phyloP scores from a whole-genome alignment of 2,888 invertebrate genomes.

The Sinelater perroti region DNA sequence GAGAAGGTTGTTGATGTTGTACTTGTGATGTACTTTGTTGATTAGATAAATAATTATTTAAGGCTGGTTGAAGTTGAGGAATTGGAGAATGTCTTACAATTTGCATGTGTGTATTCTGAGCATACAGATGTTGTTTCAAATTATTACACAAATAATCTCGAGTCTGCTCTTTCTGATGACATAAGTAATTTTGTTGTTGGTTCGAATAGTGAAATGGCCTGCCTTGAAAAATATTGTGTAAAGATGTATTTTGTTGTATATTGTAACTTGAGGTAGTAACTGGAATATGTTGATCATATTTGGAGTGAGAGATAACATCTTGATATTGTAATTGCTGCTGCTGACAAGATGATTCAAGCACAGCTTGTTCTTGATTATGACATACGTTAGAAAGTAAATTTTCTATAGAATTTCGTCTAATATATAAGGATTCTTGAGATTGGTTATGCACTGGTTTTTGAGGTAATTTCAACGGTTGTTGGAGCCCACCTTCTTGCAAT shows the following conservation, averaged over 20 bases:
- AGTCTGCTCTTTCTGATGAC: conserved; percentile 16
- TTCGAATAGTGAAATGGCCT: conserved; percentile 16
- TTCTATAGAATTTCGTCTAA: conserved; percentile 52
- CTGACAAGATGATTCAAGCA: background rate
- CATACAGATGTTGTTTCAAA: no score
- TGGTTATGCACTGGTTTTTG: background rate
- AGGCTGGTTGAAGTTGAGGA: conserved; percentile 30
- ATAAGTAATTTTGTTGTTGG: conserved; percentile 12
- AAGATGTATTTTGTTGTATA: conserved; percentile 8
- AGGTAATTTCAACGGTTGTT: background rate
- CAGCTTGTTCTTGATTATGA: conserved; percentile 1
- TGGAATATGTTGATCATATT: conserved; percentile 14
- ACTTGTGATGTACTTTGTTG: conserved; percentile 41
- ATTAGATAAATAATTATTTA: conserved; percentile 38
- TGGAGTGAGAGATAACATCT: background rate
- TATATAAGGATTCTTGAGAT: conserved; percentile 41
- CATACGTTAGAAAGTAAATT: conserved; percentile 35
- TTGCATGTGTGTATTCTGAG: conserved; percentile 29
- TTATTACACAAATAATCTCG: conserved; percentile 11
- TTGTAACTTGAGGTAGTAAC: conserved; percentile 8
- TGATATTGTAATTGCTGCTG: background rate
- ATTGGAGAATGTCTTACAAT: conserved; percentile 44
- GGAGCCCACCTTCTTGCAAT: background rate
- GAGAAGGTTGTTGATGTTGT: conserved; percentile 44
- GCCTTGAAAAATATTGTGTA: background rate